A percentile compares a stretch with the other conserved stretches of the same genome.
Evolutionary conservation across 92 coral and sea anemone genomes (phyloP).

Genomic region (Paramuricea clavata): DNA sequence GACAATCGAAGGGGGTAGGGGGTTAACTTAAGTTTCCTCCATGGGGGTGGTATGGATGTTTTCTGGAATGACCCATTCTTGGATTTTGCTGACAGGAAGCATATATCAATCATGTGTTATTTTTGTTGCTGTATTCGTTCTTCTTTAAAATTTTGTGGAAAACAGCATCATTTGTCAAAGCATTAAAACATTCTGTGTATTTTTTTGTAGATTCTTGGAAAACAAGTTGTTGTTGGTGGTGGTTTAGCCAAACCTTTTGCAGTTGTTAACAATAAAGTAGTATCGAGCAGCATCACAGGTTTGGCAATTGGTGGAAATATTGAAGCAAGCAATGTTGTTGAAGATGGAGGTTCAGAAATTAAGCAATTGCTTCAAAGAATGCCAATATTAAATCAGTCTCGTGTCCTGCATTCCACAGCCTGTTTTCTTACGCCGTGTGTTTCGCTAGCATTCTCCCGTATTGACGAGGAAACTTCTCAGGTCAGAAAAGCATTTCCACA

Average conservation of each 20-base stretch:
- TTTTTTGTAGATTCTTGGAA: conserved; percentile 73
- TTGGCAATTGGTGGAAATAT: conserved; percentile 89
- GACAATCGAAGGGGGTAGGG: no score
- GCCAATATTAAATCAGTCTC: conserved; percentile 51
- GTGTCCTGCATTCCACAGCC: conserved; percentile 56
- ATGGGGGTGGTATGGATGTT: no score
- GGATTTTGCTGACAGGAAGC: no score
- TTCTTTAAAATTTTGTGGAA: no score
- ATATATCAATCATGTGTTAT: no score
- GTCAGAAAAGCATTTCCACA: conserved; percentile 89
- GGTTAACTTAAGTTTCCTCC: no score
- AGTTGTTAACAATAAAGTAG: conserved; percentile 83
- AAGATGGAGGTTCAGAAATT: conserved; percentile 36
- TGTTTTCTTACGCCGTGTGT: conserved; percentile 95
- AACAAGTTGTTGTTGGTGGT: conserved; percentile 86
- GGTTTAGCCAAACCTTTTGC: conserved; percentile 89
- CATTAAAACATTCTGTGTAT: background rate
- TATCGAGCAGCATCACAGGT: conserved; percentile 82
- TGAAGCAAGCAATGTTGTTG: conserved; percentile 86
- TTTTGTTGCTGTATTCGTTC: no score
- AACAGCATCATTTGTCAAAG: no score
- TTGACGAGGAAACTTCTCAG: conserved; percentile 79
- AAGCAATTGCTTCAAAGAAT: conserved; percentile 35
- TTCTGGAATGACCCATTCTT: no score
- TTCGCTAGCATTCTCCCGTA: conserved; percentile 72